Base-by-base conservation (phyloP, 2,797 vertebrate species). In the Syndactyla subalaris region DNA sequence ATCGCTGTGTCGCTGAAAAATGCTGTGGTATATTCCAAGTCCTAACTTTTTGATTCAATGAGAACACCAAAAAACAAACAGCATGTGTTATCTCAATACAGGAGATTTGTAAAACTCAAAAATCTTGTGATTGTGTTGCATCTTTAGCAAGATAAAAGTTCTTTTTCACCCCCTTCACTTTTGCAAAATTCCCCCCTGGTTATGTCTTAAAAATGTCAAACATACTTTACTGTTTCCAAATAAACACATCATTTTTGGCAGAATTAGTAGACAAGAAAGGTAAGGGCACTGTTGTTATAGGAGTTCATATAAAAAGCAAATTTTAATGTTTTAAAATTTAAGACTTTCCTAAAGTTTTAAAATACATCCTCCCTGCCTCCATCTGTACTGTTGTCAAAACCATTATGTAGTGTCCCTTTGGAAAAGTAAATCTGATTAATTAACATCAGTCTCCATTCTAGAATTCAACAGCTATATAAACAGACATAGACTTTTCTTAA, bases 371-470 rank as follows among this genome's bases (percentile, higher is more conserved):
- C 88, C 93, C 92, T 72, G 43, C 83, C 57, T 93, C 72, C 91
- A 87, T 93, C 76, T 61, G 66, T 45, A 85, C 62, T 88, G 83
- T 52, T 96, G 93, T 96, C 93, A 79, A 96, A 97, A 85, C 26
- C 45, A 73, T 93, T 96, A 95, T 82, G 51, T 82, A 96, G 89
- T 86, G 90, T 95, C 96, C 96, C 97, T 82, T 89, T 93, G 95
- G 97, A 97, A 97, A 96, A 94, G 93, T 96, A 97, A 97, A 95
- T 89, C 89, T 93, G 89, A 97, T 96, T 96, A 95, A 97, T 92
- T 95, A 75, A 54, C 75, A 84, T 78, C 71, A 71, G 66, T 78
- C 70, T 91, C 73, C 61, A 73, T 17, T 77, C 91, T 67, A 92
- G 51, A 91, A 95, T 88, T 91, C 65, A 94, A 73, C 93, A 95